Base-by-base conservation (phyloP, 2,888 invertebrate species). In the Drosophila neonasuta region DNA sequence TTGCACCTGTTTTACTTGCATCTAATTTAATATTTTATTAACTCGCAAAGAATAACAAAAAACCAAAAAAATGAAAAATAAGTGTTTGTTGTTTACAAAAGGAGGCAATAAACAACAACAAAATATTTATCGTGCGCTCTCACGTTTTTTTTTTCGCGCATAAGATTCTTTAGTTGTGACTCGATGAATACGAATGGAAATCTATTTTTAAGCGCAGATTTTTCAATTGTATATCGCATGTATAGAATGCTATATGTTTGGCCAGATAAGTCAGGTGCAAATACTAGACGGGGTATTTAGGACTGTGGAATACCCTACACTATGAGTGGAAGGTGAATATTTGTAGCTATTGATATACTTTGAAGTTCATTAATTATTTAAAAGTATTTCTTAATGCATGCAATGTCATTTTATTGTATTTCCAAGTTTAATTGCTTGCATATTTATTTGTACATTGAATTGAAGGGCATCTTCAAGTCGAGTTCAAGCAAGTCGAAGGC, bases 91-190 rank as follows among this genome's bases (percentile, higher is more conserved):
- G 80, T 84, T 84, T 81, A 81, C 70, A 49, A 73, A 65, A 59
- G 61, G 46, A 58, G 64, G 56, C 67, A 55, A 66, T 44, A 63
- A 57, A 52, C 39, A 50, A 39, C 42, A 79, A 36, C 36, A n/a
- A 36, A 63, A 74, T 60, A 71, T 68, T 71, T 64, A 71, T 68
- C 75, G 73, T 71, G 65, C 67, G 66, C 52, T 86, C 86, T 81
- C 86, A 86, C 86, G 83, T 80, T 86, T 57, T 80, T 71, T 62
- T 62, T 24, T 24, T 24, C 24, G 24, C 15, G 86, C 81, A 80
- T 67, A 57, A 77, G 80, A 82, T 82, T 81, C 66, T 81, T 83
- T 62, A 44, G 50, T 52, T 78, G 69, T 81, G 86, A 85, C 82
- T 70, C 65, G 77, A 59, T 67, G 61, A 62, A 60, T 61, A 49